These are phyloP conservation scores for Lagorchestes hirsutus DNA, from an alignment of 2,797 vertebrate genomes.

Conservation along the genomic window DNA sequence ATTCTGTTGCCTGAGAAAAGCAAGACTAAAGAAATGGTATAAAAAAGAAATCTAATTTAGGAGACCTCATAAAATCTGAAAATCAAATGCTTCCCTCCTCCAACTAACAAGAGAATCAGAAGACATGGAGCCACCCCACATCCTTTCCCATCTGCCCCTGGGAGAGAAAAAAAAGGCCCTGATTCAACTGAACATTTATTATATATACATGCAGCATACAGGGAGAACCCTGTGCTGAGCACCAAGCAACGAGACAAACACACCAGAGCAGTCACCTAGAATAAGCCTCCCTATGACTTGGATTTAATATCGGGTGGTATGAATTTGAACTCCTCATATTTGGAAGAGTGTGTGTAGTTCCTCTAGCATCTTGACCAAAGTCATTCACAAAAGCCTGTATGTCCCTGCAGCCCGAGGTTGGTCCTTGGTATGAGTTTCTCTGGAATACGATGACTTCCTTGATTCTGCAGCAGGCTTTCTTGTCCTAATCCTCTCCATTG, in stretches of 20 bases:
- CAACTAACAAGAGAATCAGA: not conserved
- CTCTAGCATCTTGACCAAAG: not conserved
- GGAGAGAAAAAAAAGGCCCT: not conserved
- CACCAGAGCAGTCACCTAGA: not conserved
- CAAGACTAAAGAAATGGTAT: not conserved
- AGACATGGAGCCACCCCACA: not conserved
- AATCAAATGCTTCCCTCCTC: not conserved
- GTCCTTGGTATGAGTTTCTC: not conserved
- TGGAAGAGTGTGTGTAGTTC: not conserved
- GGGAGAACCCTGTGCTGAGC: not conserved
- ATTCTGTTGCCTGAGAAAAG: not conserved
- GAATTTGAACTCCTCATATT: not conserved
- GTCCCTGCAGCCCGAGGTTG: not conserved
- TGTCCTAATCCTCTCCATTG: not conserved
- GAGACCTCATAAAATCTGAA: not conserved
- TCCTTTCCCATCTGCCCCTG: not conserved
- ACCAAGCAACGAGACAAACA: not conserved
- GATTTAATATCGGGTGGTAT: not conserved
- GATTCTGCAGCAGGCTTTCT: not conserved
- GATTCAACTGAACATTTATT: not conserved
- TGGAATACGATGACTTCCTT: not conserved
- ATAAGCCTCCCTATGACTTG: not conserved
- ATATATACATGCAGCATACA: not conserved
- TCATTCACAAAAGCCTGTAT: not conserved
- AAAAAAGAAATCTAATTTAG: not conserved